A percentile compares a stretch with the other conserved stretches of the same genome.
Evolutionary conservation across 2,888 invertebrate genomes (phyloP).

Genomic region (Tinea trinotella): DNA sequence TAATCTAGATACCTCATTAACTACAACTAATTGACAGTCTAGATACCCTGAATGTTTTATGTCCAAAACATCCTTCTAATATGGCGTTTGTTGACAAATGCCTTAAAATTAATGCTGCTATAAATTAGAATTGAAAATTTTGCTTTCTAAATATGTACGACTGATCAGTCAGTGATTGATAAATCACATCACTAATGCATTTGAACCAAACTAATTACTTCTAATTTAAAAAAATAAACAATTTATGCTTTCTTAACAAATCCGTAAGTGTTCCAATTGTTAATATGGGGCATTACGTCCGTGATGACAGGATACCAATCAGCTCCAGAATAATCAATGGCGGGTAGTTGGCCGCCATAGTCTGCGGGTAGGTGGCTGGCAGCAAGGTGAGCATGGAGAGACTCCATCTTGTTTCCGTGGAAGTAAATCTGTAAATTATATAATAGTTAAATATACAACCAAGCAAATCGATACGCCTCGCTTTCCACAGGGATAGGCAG

Average conservation of each 20-base stretch:
- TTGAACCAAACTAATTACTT: not conserved
- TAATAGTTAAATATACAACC: too few relatives aligned
- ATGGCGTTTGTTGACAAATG: not conserved
- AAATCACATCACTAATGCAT: constrained; percentile 18
- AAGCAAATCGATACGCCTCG: too few relatives aligned
- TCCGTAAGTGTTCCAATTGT: constrained; percentile 79
- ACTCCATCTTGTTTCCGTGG: constrained; percentile 86
- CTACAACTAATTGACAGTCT: not conserved
- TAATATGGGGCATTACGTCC: constrained; percentile 75
- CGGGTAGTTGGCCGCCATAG: constrained; percentile 82
- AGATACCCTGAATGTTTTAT: not conserved
- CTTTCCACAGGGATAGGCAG: too few relatives aligned
- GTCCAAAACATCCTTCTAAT: not conserved
- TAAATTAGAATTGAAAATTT: not conserved
- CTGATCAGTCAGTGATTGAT: not conserved
- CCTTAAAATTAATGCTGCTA: not conserved
- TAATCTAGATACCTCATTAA: not conserved
- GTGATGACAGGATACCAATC: constrained; percentile 84
- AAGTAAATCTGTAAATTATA: constrained; percentile 83
- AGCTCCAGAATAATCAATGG: constrained; percentile 82
- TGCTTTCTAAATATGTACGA: too few relatives aligned
- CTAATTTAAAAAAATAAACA: not conserved
- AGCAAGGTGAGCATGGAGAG: constrained; percentile 80
- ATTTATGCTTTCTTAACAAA: constrained; percentile 64
- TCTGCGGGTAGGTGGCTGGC: constrained; percentile 80